Evolutionary conservation across 2,113 vertebrate genomes (phyloP).

Genomic region (Drymodes brunneopygia): DNA sequence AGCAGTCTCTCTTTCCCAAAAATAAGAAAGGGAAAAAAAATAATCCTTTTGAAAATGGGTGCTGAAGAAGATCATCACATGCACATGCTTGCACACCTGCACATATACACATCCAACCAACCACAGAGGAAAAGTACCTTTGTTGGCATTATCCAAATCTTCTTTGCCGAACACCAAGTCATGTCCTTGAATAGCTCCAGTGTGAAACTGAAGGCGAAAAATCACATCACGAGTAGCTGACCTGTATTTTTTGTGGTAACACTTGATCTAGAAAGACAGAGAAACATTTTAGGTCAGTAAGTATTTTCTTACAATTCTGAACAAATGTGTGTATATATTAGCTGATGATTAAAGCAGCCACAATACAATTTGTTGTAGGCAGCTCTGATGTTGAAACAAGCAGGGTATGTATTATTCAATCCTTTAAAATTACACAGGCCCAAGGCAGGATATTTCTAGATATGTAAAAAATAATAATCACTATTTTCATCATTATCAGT

Average conservation of each 20-base stretch:
- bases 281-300: background rate
- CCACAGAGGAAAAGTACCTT: conserved; percentile 69
- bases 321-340: background rate
- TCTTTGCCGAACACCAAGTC: conserved; percentile 86
- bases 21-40: background rate
- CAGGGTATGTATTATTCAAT: background rate
- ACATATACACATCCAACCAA: background rate
- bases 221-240: conserved; percentile 80
- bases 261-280: conserved; percentile 80
- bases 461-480: background rate
- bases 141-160: conserved; percentile 87
- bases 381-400: background rate
- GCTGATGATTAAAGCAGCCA: background rate
- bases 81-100: rapidly evolving
- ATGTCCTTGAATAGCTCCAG: conserved; percentile 86
- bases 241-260: conserved; percentile 86
- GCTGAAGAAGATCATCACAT: background rate
- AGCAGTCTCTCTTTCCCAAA: background rate
- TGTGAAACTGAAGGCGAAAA: conserved; percentile 95
- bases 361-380: background rate
- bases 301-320: background rate
- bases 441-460: background rate
- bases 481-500: background rate
- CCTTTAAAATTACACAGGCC: background rate
- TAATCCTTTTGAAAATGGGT: background rate